Base-by-base conservation (phyloP, 2,113 vertebrate species). In the Chelonoidis abingdonii region DNA sequence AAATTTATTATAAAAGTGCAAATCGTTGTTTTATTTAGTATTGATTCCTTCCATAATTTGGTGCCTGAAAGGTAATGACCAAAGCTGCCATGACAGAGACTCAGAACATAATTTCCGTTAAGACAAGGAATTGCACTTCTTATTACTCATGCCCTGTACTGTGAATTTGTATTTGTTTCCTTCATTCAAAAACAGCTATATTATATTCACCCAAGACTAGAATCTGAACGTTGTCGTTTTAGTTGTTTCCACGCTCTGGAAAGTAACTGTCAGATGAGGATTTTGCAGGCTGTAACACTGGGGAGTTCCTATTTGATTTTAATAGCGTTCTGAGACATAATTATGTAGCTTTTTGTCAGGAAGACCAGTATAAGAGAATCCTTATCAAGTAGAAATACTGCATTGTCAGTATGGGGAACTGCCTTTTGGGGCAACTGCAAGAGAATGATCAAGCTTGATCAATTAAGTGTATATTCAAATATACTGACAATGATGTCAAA, bases 1-100 rank as follows among this genome's bases (percentile, higher is more conserved):
- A 57, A 83, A 89, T 47, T 79, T 59, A 49, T 31, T 79, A 50
- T 12, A 91, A 24, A 44, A 89, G 84, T 92, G 62, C 5, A 89
- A 92, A 91, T 89, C 47, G 82, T 84, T 72, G 44, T 95, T 90
- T 83, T 86, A 90, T 29, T 95, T 86, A n/a, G 35, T 44, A 69
- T 69, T 82, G 82, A 89, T 82, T 72, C 72, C 49, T 25, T n/a
- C 44, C 53, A n/a, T 41, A 89, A 31, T 24, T 54, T 31, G 8
- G 16, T 52, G 38, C 24, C 83, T 91, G 80, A 89, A 85, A 29
- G 8, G 31, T 86, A 80, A 59, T 79, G 12, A 31, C 29, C 62
- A 65, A 65, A 17, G 62, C 62, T 65, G 13, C 62, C 13, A 35
- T 89, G 50, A 50, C 50, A 50, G 50, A 14, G 83, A 54, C 84